Evolutionary conservation across 2,113 vertebrate species (phyloP), one percentile per base, ranked within the genome.

Genomic region (Mesitornis unicolor): DNA sequence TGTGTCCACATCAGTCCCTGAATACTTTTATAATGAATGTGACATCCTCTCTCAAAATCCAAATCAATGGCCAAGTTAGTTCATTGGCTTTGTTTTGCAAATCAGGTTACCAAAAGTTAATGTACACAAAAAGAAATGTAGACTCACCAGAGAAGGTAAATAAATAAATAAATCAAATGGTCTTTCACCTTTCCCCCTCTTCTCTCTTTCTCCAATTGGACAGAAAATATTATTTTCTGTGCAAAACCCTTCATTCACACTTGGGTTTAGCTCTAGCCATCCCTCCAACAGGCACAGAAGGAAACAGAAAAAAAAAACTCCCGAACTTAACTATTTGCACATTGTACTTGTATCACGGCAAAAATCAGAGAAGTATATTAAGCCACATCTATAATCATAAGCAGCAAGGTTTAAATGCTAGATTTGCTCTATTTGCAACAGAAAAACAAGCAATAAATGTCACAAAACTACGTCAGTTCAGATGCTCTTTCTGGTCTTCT

Each of bases 41-140:
- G 5, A 33, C 16, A 64, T 7, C 22, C 43, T 22, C 33, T 51
- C 59, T 43, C 28, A 68, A 63, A 74, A 68, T 31, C 24, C 42
- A 68, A 42, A 57, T 0, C 17, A 47, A 83, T 9, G 28, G 15
- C 33, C 50, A 57, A 51, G n/a, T 20, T 18, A 57, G 25, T 33
- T 42, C 45, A 7, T 12, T 70, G 20, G 25, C 43, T 28, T 71
- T 70, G 3, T 24, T 70, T 47, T 35, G 7, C 36, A 57, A 59
- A 47, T 9, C 35, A 42, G 5, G 2, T 54, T 25, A 33, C 10
- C 24, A 63, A 36, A 89, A 67, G 12, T 35, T 31, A 51, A 36
- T 0, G 3, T 19, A 36, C 36, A 45, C 7, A n/a, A 59, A 35
- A n/a, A 56, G 4, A 36, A 2, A 2, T 4, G 14, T 5, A 86